Evolutionary conservation across 2,888 invertebrate genomes (phyloP).

Genomic region (Molanna angustata): DNA sequence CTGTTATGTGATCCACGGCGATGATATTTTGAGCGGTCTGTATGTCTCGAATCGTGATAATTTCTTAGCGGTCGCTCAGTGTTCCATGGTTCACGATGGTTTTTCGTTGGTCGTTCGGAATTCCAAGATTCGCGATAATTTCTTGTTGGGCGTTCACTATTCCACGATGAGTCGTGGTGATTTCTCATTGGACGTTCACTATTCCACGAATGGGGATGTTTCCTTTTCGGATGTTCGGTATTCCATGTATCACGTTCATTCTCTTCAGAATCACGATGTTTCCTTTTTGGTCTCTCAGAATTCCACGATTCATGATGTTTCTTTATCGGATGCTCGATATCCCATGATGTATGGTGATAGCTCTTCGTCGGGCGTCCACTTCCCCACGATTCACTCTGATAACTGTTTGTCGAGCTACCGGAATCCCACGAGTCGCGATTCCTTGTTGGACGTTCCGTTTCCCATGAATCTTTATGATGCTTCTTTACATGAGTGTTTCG

Average conservation of each 20-base stretch:
- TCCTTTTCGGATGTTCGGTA: neutral
- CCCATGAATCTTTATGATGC: constrained; percentile 1
- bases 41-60: too few relatives aligned
- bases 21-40: too few relatives aligned
- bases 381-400: constrained; percentile 3
- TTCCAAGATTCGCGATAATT: neutral
- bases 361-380: neutral
- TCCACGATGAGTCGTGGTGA: neutral
- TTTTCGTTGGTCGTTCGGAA: neutral
- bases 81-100: too few relatives aligned
- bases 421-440: constrained; percentile 1
- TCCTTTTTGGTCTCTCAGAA: neutral
- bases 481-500: neutral
- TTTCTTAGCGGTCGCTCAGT: too few relatives aligned
- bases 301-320: neutral
- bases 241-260: too few relatives aligned
- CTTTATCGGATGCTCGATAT: neutral
- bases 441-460: neutral
- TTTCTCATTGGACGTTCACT: too few relatives aligned
- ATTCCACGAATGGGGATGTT: neutral
- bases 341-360: neutral
- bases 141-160: neutral
- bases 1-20: too few relatives aligned
- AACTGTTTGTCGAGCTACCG: constrained; percentile 2
- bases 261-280: neutral